Conservation (phyloP, 2,888 invertebrate genomes). For the Halocaridina rubra region DNA sequence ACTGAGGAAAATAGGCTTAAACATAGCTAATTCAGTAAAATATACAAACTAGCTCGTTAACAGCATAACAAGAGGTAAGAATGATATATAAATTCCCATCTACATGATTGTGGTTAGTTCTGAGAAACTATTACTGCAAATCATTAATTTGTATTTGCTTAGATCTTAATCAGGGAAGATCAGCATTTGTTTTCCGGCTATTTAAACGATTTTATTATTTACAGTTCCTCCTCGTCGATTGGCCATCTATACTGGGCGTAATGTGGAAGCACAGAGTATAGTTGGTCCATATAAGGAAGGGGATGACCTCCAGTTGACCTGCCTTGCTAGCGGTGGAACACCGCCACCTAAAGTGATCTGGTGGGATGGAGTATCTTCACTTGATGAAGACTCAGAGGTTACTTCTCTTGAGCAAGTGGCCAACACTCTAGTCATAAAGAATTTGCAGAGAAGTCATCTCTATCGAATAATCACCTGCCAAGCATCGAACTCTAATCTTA, state of each 20-base stretch:
- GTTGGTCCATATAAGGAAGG: conserved; percentile 53
- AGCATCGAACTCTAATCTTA: conserved; percentile 49
- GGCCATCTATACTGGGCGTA: conserved; percentile 21
- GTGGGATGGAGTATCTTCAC: conserved; percentile 44
- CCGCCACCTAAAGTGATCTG: conserved; percentile 57
- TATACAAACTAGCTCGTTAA: no score
- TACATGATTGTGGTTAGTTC: no score
- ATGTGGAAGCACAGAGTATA: conserved; percentile 14
- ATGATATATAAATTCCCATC: no score
- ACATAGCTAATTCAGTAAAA: no score
- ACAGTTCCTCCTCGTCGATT: conserved; percentile 49
- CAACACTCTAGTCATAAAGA: conserved; percentile 43
- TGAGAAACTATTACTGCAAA: no score
- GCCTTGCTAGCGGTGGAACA: conserved; percentile 36
- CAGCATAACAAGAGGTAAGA: no score
- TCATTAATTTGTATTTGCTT: no score
- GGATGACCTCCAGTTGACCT: conserved; percentile 37
- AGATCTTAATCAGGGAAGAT: no score
- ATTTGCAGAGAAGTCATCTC: conserved; percentile 25
- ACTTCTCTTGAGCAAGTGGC: conserved; percentile 24
- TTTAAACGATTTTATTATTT: no score
- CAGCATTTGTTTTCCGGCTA: no score
- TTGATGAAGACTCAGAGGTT: conserved; percentile 30
- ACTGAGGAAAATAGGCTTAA: no score
- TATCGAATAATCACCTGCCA: conserved; percentile 45